Evolutionary conservation across 2,888 invertebrate genomes (phyloP), one percentile per base, ranked within the genome.

Genomic region (Minunthozetes semirufus): DNA sequence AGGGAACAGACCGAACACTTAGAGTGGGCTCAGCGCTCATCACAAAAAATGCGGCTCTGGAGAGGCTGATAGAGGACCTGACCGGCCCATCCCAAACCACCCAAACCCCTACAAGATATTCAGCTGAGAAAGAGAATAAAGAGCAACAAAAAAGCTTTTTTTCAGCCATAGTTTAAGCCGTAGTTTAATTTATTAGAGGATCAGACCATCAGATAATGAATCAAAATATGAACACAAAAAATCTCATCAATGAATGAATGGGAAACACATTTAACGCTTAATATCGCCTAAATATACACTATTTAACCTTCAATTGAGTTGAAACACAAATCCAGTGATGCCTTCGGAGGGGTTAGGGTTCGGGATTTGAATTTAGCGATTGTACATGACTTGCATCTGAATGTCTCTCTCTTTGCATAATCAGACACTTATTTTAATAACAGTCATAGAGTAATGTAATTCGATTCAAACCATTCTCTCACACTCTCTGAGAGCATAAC

Each of bases 161-260:
- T 61, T n/a, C n/a, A n/a, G n/a, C n/a, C n/a, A n/a, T n/a, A n/a
- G n/a, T n/a, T n/a, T 38, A 38, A 66, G 33, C n/a, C 38, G 19
- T 66, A 66, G 38, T 66, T 66, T 66, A 66, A 66, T 66, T 66
- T 66, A 66, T 66, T 66, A 66, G 29, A 38, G 63, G 63, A 66
- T 66, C 63, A 38, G 11, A 66, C 8, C 22, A 66, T 19, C 38
- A 66, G 63, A 66, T 66, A 66, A 66, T 66, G 63, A 66, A 38
- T 66, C 38, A 19, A 66, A 66, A 38, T 33, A 61, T 61, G n/a
- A 17, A 33, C 9, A 33, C 33, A 61, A 33, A 56, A 59, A 22
- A 66, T 33, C 33, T 66, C 63, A 66, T 66, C 63, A 66, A 66
- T 66, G 63, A 53, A 53, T 19, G n/a, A 66, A 66, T 66, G 63